These are phyloP conservation scores for Drosophila equinoxialis DNA, from an alignment of 1,140 invertebrate genomes.

Conservation along the genomic window DNA sequence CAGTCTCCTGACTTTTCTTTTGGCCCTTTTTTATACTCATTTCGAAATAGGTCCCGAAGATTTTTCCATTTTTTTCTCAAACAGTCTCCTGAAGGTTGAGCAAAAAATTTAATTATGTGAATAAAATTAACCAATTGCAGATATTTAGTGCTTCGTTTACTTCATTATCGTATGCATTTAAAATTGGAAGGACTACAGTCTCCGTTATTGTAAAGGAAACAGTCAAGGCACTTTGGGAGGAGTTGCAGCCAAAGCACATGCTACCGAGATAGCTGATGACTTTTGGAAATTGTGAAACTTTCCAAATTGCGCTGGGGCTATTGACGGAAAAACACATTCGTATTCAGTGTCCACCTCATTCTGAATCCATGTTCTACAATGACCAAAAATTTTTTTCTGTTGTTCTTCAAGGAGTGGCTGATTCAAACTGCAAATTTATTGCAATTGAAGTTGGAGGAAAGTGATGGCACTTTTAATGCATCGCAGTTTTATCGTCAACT, in stretches of 20 bases:
- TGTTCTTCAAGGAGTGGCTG: conserved; percentile 56
- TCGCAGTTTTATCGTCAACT: conserved; percentile 82
- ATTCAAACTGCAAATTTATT: conserved; percentile 83
- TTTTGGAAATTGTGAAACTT: conserved; percentile 7
- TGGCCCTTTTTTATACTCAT: background rate
- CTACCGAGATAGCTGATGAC: background rate
- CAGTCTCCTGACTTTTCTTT: conserved; percentile 1
- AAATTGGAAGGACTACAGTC: conserved; percentile 28
- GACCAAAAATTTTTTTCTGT: conserved; percentile 4
- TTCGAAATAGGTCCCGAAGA: conserved; percentile 1
- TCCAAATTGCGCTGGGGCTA: background rate
- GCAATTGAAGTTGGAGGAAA: conserved; percentile 82
- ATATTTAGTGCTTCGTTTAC: conserved; percentile 14
- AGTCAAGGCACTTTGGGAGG: conserved; percentile 28
- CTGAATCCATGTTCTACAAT: conserved; percentile 4
- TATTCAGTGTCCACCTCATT: conserved; percentile 12
- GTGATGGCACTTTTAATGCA: conserved; percentile 82
- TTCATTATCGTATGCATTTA: conserved; percentile 15
- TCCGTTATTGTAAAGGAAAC: conserved; percentile 32
- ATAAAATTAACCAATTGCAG: too few species aligned
- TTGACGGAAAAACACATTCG: background rate
- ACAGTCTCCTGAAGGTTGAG: background rate
- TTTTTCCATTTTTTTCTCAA: background rate
- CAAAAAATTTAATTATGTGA: background rate
- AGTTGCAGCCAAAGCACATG: conserved; percentile 26